Evolutionary conservation across 2,888 invertebrate genomes (phyloP), one percentile per base, ranked within the genome.

Genomic region (Imbricaverruca yamaguchii): DNA sequence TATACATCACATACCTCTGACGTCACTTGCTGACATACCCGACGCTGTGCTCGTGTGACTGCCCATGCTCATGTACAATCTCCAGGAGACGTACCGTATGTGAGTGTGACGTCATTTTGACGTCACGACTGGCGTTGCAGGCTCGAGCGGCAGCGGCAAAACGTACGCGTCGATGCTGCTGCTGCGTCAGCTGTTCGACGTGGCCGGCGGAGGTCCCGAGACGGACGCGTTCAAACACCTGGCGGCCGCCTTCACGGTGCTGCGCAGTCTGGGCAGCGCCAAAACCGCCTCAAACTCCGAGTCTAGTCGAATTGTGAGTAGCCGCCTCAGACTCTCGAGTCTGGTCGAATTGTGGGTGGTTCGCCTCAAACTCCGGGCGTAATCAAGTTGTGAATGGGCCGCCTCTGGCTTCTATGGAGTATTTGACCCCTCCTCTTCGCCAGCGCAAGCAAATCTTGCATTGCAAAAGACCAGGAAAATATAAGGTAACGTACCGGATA

Each of bases 151-250:
- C 53, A 94, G 95, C 53, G 97, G 97, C 56, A 97, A 97, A 89
- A 97, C 97, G 82, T 93, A 95, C 87, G 93, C 95, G 83, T 95
- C 95, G 39, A 95, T 96, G 95, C 89, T 95, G 86, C 89, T 97
- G 85, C 90, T 97, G 85, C 91, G 96, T 85, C 94, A 96, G 87
- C 89, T 97, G 86, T 97, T 96, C 89, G 95, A 96, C 87, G 93
- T 95, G 84, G 96, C 96, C 82, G 97, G 96, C 83, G 97, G 96
- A 83, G 96, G 96, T 80, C 93, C 94, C 8, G 96, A 96, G 90
- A 96, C 97, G 53, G 97, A 97, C 89, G 95, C 96, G 79, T 97
- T 96, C 89, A 97, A 97, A 89, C 96, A 97, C 88, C 91, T 97
- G 84, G 95, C 95, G 21, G 97, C 97, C 81, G 96, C 97, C 80